phyloP scores from a whole-genome alignment of 2,113 vertebrate species.

The Danionella cerebrum region DNA sequence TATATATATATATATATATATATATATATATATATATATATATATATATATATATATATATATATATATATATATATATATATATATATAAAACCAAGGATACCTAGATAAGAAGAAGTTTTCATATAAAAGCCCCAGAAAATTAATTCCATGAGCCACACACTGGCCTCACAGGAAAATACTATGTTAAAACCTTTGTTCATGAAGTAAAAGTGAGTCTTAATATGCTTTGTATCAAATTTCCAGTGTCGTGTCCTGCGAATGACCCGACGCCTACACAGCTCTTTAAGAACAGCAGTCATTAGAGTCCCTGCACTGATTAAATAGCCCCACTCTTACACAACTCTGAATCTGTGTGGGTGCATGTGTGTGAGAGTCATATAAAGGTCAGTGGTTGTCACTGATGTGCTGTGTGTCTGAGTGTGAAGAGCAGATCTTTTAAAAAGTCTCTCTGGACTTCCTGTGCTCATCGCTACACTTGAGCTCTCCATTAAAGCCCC shows the following conservation, averaged over 20 bases:
- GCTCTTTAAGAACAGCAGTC: constrained; percentile 16
- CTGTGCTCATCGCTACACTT: constrained; percentile 13
- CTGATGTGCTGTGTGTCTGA: constrained; percentile 18
- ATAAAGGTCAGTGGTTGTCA: constrained; percentile 50
- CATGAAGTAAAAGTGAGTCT: not conserved
- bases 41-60: no score
- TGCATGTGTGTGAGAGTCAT: constrained; percentile 42
- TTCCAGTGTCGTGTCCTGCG: not conserved
- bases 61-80: no score
- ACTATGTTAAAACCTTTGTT: no score
- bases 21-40: no score
- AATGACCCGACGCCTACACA: not conserved
- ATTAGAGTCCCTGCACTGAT: constrained; percentile 24
- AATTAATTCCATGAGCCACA: no score
- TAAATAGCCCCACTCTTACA: not conserved
- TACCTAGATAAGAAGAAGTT: no score
- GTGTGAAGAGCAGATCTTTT: constrained; percentile 33
- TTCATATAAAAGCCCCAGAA: no score
- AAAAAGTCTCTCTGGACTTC: constrained; percentile 41
- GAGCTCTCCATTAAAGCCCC: constrained; percentile 38
- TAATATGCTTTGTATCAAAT: not conserved
- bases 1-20: no score
- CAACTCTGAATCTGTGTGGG: not conserved
- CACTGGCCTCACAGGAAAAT: no score
- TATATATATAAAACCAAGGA: no score